Evolutionary conservation across 2,888 invertebrate species (phyloP), one percentile per base, ranked within the genome.

Genomic region (Sphinx pinastri): DNA sequence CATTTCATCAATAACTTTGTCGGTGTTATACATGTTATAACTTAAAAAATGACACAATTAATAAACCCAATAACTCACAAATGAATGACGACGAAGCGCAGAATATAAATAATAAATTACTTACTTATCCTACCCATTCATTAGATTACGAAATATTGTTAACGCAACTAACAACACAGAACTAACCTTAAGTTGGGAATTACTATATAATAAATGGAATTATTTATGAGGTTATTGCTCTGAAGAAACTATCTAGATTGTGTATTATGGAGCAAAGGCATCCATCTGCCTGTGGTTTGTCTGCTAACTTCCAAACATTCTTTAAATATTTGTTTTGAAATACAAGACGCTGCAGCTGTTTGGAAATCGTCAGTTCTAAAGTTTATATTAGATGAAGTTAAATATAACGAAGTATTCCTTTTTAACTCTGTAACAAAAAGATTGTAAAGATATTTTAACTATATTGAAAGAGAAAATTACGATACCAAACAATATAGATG

Each of bases 71-170:
- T 45, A 51, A 19, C 51, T 31, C 12, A 31, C 52, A 31, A 52
- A 67, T 67, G 52, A 52, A 54, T 38, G 31, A 67, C 11, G 45
- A 16, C 38, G 52, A 47, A 67, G 13, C 67, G 38, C 54, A 38
- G 31, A 67, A 69, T 69, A 63, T 54, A 63, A 69, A 74, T 78
- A 77, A 77, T 79, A 79, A 84, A 82, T 76, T 71, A 74, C 77
- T 81, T 81, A 79, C 77, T 77, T 78, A 81, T 74, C 76, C 68
- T 69, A 77, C 74, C 77, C 78, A 82, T 84, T 84, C 79, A 81
- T 81, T 77, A 75, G 74, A 76, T 85, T 86, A 77, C 86, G 83
- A 86, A 84, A 84, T 77, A 73, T 71, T 69, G 71, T 76, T 79
- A 75, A 77, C 71, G 77, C 73, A 74, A 75, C 74, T 72, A 71